These are phyloP conservation scores for Pristionchus arcanus DNA, from an alignment of 2,888 invertebrate species.

Conservation along the genomic window DNA sequence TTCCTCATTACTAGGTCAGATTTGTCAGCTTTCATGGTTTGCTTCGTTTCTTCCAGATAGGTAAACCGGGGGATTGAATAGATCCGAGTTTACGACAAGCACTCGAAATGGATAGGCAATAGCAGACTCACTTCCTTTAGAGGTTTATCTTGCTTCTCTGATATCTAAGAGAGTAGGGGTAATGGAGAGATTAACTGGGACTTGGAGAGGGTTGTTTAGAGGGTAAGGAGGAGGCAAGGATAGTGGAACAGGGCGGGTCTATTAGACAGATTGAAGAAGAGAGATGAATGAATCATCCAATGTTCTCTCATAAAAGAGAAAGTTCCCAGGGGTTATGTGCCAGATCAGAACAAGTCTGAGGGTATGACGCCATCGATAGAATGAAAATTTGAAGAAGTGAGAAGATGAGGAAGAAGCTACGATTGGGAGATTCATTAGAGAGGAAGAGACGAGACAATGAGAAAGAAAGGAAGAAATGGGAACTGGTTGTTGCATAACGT, in stretches of 20 bases:
- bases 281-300: neutral
- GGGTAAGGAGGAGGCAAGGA: neutral
- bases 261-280: constrained; percentile 25
- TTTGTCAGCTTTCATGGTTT: neutral
- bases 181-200: neutral
- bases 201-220: constrained; percentile 24
- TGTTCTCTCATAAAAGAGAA: constrained; percentile 41
- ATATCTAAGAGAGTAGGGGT: neutral
- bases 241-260: constrained; percentile 43
- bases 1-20: constrained; percentile 12
- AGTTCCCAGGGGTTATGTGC: neutral
- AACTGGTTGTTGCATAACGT: constrained; percentile 44
- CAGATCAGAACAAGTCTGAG: neutral
- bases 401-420: neutral
- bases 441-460: neutral
- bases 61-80: neutral
- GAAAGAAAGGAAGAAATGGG: neutral
- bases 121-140: neutral
- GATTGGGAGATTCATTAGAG: neutral
- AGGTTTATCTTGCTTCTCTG: neutral
- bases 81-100: constrained; percentile 40
- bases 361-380: neutral
- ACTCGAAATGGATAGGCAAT: neutral
- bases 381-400: neutral
- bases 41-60: neutral